Evolutionary conservation across 1,140 invertebrate genomes (phyloP).

Genomic region (Drosophila paulistorum): DNA sequence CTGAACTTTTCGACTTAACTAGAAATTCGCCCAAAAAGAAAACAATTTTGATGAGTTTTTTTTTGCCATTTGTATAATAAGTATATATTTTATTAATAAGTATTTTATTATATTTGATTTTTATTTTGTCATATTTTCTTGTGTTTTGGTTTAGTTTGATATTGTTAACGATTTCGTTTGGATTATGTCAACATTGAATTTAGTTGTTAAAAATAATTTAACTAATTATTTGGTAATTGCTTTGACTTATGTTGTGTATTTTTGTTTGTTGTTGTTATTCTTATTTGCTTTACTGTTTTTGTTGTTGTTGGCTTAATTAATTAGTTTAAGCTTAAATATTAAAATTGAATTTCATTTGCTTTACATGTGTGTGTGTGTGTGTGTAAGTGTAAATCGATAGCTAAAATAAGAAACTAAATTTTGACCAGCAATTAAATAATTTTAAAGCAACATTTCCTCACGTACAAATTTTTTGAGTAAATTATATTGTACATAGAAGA

Average conservation of each 20-base stretch:
- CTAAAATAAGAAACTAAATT: slow-evolving; percentile 22
- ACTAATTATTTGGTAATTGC: slow-evolving; percentile 78
- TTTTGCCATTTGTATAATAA: slow-evolving; percentile 25
- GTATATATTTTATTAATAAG: slow-evolving; percentile 57
- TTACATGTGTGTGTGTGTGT: slow-evolving; percentile 5
- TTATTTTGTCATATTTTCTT: slow-evolving; percentile 26
- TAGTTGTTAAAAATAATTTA: slow-evolving; percentile 71
- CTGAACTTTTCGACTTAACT: too few species aligned
- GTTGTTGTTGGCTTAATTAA: slow-evolving; percentile 26
- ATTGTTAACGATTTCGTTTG: slow-evolving; percentile 36
- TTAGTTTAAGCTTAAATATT: slow-evolving; percentile 21
- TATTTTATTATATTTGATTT: slow-evolving; percentile 37
- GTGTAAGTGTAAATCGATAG: neutral
- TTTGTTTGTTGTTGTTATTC: neutral
- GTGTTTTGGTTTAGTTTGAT: slow-evolving; percentile 41
- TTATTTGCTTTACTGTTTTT: neutral
- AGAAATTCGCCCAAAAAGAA: too few species aligned
- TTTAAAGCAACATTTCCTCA: slow-evolving; percentile 35
- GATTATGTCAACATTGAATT: slow-evolving; percentile 62
- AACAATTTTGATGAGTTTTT: too few species aligned
- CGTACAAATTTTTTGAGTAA: slow-evolving; percentile 31
- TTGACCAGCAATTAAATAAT: slow-evolving; percentile 74
- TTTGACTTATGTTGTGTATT: slow-evolving; percentile 39
- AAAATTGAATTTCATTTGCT: slow-evolving; percentile 5
- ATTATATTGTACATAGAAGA: neutral